phyloP scores from a whole-genome alignment of 2,888 invertebrate genomes.

The Bellardia pandia region DNA sequence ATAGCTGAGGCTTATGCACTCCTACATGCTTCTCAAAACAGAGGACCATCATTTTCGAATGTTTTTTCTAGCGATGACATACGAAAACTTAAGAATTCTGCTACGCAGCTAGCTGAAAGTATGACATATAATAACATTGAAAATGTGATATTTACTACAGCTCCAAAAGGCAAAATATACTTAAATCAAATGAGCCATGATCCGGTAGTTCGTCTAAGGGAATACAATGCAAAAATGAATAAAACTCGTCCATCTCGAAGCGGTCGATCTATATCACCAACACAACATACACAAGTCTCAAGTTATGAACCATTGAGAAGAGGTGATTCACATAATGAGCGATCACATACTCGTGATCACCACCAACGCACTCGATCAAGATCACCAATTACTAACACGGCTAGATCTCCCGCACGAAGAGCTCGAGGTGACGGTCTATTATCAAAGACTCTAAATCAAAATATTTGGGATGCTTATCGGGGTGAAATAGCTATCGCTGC shows the following conservation, averaged over 20 bases:
- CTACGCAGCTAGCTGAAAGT: slow-evolving; percentile 17
- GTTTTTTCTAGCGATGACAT: slow-evolving; percentile 82
- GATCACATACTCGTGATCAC: background rate
- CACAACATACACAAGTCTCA: background rate
- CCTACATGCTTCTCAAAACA: slow-evolving; percentile 87
- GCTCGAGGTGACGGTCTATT: background rate
- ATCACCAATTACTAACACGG: slow-evolving; percentile 35
- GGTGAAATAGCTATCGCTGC: slow-evolving; percentile 63
- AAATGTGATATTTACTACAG: slow-evolving; percentile 60
- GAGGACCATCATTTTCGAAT: slow-evolving; percentile 85
- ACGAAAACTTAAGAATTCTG: slow-evolving; percentile 75
- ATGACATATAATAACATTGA: slow-evolving; percentile 58
- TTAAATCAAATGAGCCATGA: slow-evolving; percentile 61
- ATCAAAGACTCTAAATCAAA: slow-evolving; percentile 26
- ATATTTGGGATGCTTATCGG: slow-evolving; percentile 74
- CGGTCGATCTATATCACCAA: slow-evolving; percentile 48
- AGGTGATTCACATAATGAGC: background rate
- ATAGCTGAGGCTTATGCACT: slow-evolving; percentile 87
- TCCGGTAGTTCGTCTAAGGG: slow-evolving; percentile 51
- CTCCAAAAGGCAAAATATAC: slow-evolving; percentile 62
- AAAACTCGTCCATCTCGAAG: background rate
- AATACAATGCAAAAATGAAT: slow-evolving; percentile 51
- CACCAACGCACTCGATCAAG: slow-evolving; percentile 47
- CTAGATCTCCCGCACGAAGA: background rate
- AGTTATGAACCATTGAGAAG: background rate